These are phyloP conservation scores for Pseudomyrmex gracilis DNA, from an alignment of 1,140 invertebrate genomes.

Conservation along the genomic window DNA sequence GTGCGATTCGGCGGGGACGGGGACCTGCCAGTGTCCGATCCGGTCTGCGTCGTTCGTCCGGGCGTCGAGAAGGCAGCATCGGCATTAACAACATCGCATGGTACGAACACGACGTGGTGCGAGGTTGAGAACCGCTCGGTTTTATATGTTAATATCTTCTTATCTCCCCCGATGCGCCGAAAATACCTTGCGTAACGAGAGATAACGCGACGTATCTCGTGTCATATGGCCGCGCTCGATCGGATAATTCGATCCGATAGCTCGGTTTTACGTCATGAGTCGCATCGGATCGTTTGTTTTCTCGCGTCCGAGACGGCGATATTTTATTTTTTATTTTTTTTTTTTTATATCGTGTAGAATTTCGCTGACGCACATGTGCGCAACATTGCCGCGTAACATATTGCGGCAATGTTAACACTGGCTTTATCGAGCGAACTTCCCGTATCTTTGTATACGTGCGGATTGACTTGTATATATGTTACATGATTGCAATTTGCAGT, in stretches of 20 bases:
- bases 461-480: background rate
- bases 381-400: constrained; percentile 16
- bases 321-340: background rate
- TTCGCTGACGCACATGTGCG: too few relatives aligned
- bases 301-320: background rate
- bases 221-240: constrained; percentile 17
- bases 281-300: constrained; percentile 1
- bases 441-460: background rate
- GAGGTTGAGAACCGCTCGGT: constrained; percentile 71
- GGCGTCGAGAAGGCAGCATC: constrained; percentile 63
- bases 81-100: constrained; percentile 49
- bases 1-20: too few relatives aligned
- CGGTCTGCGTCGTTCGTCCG: constrained; percentile 43
- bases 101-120: constrained; percentile 25
- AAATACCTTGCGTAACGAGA: background rate
- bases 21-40: background rate
- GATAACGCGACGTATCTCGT: background rate
- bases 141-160: constrained; percentile 67
- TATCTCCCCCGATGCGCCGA: constrained; percentile 3
- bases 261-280: background rate
- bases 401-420: background rate
- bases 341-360: background rate
- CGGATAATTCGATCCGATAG: background rate
- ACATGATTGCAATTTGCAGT: too few relatives aligned
- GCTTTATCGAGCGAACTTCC: background rate